These are phyloP conservation scores for Amphiduros pacificus DNA, from an alignment of 2,888 invertebrate species.

Conservation along the genomic window DNA sequence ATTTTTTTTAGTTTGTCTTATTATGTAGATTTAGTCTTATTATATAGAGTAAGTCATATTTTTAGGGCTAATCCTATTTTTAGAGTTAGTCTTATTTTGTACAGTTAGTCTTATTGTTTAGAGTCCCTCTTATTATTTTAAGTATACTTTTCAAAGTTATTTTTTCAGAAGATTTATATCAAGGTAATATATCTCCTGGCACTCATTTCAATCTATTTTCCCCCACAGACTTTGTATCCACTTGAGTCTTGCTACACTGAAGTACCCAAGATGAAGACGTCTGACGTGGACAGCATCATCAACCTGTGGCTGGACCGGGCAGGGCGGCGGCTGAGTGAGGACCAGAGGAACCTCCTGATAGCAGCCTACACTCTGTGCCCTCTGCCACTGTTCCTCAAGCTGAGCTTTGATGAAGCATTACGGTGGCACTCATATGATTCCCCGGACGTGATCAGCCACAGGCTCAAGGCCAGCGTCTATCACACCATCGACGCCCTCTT, in stretches of 20 bases:
- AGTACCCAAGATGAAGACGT: slow-evolving; percentile 5
- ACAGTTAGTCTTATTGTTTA: too few species aligned
- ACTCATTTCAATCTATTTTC: not conserved
- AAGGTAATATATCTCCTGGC: too few species aligned
- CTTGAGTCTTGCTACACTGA: slow-evolving; percentile 5
- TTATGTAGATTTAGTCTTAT: too few species aligned
- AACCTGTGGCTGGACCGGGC: slow-evolving; percentile 39
- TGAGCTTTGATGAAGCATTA: slow-evolving; percentile 47
- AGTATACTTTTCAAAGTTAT: too few species aligned
- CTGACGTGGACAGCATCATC: slow-evolving; percentile 41
- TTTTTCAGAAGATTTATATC: too few species aligned
- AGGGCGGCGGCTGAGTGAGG: slow-evolving; percentile 35
- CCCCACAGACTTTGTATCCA: slow-evolving; percentile 14
- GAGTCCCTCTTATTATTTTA: too few species aligned
- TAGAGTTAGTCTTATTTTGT: too few species aligned
- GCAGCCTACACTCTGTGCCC: slow-evolving; percentile 38
- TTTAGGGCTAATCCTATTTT: too few species aligned
- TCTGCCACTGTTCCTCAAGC: slow-evolving; percentile 45
- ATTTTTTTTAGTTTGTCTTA: too few species aligned
- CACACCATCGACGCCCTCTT: slow-evolving; percentile 21
- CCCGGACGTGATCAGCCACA: slow-evolving; percentile 20
- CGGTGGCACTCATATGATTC: slow-evolving; percentile 47
- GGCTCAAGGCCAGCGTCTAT: slow-evolving; percentile 33
- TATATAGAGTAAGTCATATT: too few species aligned
- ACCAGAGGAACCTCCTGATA: slow-evolving; percentile 35